Evolutionary conservation across 2,113 vertebrate species (phyloP), one percentile per base, ranked within the genome.

Genomic region (Calidris pygmaea): DNA sequence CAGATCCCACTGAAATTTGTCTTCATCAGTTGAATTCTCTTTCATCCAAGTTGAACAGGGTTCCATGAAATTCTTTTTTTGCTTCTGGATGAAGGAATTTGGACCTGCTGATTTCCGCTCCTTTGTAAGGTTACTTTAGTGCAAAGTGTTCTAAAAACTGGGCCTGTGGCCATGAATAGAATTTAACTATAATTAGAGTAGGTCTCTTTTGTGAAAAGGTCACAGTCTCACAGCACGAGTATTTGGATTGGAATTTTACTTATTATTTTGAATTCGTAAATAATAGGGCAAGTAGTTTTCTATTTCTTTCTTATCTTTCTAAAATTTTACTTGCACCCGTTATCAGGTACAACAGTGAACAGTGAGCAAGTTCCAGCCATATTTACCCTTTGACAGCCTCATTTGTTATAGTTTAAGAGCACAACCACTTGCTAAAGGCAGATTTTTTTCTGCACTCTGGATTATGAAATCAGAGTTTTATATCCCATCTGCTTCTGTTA

Each of bases 371-470:
- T 58, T 87, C 55, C 47, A 81, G 8, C 34, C 4, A 0, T 35
- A 32, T 70, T 90, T 86, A 45, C 15, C 15, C 32, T 76, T 53
- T 83, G 35, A 65, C 39, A 76, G 20, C 85, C 35, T 58, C 45
- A 53, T 45, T 74, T 89, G 10, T 56, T 65, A 52, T 21, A 26
- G 18, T 70, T 89, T 45, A 77, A 60, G 21, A 41, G 37, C 55
- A 39, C 27, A 9, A 63, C 4, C 6, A 4, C 37, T 85, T 84
- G 47, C 35, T 45, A 66, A 86, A 86, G 29, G 43, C 50, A 77
- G 35, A 3, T 4, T 3, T 47, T 45, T 45, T 67, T n/a, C 3
- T 0, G 0, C 8, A 7, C 5, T 73, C 32, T 4, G 27, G 39
- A 55, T 74, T n/a, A 47, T 23, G 14, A 70, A 92, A 80, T 45